Percentiles rank a stretch among this genome's conserved stretches.
Conservation (phyloP, 2,888 invertebrate genomes). For the Tethea ocularis region DNA sequence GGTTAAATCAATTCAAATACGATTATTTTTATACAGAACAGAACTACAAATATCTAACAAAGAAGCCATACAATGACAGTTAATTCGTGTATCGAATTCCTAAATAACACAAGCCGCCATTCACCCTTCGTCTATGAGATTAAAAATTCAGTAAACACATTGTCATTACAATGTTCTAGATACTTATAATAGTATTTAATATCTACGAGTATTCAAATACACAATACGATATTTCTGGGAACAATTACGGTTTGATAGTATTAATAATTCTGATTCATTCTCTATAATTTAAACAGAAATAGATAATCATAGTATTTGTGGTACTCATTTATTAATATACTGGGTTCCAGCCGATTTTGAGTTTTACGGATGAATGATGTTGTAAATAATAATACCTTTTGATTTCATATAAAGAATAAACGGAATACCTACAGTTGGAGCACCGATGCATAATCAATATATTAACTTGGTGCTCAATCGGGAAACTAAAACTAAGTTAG, state of each 20-base stretch:
- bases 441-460: too few relatives aligned
- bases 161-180: not conserved
- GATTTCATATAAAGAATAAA: too few relatives aligned
- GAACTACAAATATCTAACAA: not conserved
- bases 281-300: not conserved
- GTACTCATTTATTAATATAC: not conserved
- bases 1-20: too few relatives aligned
- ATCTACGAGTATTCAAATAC: not conserved
- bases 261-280: not conserved
- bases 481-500: too few relatives aligned
- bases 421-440: too few relatives aligned
- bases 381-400: not conserved
- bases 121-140: slow-evolving; percentile 2
- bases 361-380: not conserved
- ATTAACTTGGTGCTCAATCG: too few relatives aligned
- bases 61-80: not conserved
- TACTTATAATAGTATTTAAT: not conserved
- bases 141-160: not conserved
- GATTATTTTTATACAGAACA: not conserved
- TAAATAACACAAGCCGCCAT: not conserved
- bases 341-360: too few relatives aligned
- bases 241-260: not conserved
- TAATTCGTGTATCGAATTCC: slow-evolving; percentile 1
- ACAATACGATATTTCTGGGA: not conserved
- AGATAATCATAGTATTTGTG: not conserved